phyloP scores from a whole-genome alignment of 2,888 invertebrate species.

The Pelosia muscerda region DNA sequence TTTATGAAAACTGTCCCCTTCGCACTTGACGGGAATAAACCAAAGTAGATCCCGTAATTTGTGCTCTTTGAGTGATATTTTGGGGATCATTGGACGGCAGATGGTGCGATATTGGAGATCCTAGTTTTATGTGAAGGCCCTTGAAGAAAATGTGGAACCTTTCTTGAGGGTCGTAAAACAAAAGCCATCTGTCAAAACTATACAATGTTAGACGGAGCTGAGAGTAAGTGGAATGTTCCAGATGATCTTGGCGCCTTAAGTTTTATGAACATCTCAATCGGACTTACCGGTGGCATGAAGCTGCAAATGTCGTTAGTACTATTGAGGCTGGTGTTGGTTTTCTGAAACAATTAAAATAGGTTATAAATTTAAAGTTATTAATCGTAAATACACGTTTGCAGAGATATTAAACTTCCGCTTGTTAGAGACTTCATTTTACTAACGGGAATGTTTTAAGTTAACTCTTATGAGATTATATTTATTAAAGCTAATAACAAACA shows the following conservation, averaged over 20 bases:
- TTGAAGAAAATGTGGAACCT: constrained; percentile 66
- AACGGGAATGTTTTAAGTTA: background rate
- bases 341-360: constrained; percentile 52
- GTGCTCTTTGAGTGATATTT: constrained; percentile 76
- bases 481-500: too few relatives aligned
- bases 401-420: background rate
- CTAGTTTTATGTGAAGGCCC: constrained; percentile 76
- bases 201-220: constrained; percentile 49
- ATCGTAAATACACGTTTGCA: background rate
- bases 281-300: constrained; percentile 55
- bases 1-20: constrained; percentile 74
- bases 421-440: background rate
- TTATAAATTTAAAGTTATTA: constrained; percentile 8
- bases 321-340: constrained; percentile 28
- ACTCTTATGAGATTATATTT: background rate
- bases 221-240: constrained; percentile 11
- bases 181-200: constrained; percentile 71
- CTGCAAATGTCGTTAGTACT: constrained; percentile 35
- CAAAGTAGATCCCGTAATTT: constrained; percentile 76
- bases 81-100: constrained; percentile 76
- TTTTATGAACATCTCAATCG: background rate
- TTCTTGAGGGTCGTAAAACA: constrained; percentile 73
- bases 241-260: background rate
- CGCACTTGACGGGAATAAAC: constrained; percentile 62
- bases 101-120: constrained; percentile 79